These are phyloP conservation scores for Orientallactaga bullata DNA, from an alignment of 2,113 vertebrate genomes.

Conservation along the genomic window DNA sequence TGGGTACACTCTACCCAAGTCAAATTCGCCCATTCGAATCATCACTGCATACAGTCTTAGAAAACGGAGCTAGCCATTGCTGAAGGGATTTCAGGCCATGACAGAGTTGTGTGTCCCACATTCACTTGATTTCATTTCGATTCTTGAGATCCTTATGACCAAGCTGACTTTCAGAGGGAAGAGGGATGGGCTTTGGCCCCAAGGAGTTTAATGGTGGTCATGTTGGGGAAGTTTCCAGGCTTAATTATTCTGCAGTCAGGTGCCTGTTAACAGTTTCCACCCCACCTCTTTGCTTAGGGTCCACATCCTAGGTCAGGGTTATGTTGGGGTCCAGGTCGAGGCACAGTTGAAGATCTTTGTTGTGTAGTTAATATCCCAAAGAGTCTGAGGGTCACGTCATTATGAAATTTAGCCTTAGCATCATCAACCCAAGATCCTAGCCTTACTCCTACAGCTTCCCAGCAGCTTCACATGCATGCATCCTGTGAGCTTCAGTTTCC, in stretches of 20 bases:
- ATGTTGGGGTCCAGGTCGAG: too few species aligned
- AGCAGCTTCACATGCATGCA: neutral
- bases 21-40: neutral
- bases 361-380: too few species aligned
- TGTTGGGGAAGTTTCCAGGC: neutral
- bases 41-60: neutral
- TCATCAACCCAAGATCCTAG: neutral
- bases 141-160: neutral
- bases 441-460: neutral
- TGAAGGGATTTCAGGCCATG: too few species aligned
- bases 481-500: neutral
- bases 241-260: neutral
- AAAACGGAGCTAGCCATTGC: fast-evolving
- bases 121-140: neutral
- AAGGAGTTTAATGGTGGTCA: neutral
- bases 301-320: fast-evolving
- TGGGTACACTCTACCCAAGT: neutral
- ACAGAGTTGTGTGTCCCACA: neutral
- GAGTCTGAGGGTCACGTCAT: neutral
- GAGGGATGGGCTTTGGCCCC: neutral
- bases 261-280: neutral
- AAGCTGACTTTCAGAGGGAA: neutral
- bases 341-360: neutral
- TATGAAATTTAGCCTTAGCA: too few species aligned
- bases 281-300: neutral